Evolutionary conservation across 2,888 invertebrate genomes (phyloP).

Genomic region (Synergus japonicus): DNA sequence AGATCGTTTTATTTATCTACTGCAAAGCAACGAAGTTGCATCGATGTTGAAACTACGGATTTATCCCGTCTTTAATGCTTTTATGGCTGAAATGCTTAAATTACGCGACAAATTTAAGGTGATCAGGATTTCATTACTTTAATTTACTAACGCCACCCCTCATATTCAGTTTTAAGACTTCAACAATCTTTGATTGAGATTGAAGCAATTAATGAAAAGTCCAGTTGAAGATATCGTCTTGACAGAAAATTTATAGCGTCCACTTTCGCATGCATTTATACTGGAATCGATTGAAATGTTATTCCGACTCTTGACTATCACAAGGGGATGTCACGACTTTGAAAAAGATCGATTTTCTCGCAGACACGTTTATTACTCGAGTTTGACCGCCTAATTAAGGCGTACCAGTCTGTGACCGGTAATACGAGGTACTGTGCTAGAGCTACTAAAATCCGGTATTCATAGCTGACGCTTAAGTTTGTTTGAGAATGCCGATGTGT

Average conservation of each 20-base stretch:
- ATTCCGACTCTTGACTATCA: slow-evolving; percentile 25
- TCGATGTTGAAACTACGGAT: background rate
- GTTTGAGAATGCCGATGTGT: slow-evolving; percentile 54
- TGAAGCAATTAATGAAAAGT: background rate
- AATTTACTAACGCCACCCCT: background rate
- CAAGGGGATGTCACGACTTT: slow-evolving; percentile 27
- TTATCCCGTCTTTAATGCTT: background rate
- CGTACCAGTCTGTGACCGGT: slow-evolving; percentile 33
- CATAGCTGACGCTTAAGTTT: slow-evolving; percentile 62
- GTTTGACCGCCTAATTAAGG: slow-evolving; percentile 31
- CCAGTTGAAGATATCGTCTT: background rate
- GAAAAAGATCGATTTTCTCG: slow-evolving; percentile 38
- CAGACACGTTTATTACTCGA: slow-evolving; percentile 33
- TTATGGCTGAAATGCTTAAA: background rate
- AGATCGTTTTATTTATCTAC: background rate
- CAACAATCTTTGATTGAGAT: background rate
- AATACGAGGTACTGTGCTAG: slow-evolving; percentile 30
- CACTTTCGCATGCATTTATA: slow-evolving; percentile 8
- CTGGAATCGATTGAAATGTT: slow-evolving; percentile 32
- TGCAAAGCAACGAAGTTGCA: background rate
- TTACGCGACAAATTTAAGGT: background rate
- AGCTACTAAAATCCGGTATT: slow-evolving; percentile 64
- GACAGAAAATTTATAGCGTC: background rate
- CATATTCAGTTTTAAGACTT: background rate
- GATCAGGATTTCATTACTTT: background rate